A percentile compares a stretch with the other conserved stretches of the same genome.
Evolutionary conservation across 2,113 vertebrate genomes (phyloP).

Genomic region (Calyptommatus sinebrachiatus): DNA sequence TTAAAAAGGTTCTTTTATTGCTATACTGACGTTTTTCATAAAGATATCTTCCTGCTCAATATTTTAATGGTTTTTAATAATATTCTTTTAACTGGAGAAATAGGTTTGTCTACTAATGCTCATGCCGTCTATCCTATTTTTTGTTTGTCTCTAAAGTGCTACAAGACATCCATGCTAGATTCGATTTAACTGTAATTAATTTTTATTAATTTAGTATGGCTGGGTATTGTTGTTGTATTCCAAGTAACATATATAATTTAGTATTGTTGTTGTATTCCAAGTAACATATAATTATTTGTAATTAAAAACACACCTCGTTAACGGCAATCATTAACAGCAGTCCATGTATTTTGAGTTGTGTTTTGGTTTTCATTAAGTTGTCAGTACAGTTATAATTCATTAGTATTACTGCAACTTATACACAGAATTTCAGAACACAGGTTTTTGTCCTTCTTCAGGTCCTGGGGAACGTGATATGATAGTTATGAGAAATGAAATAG

Average conservation of each 20-base stretch:
- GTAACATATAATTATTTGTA: not conserved
- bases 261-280: too few species aligned
- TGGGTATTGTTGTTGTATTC: too few species aligned
- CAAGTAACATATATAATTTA: too few species aligned
- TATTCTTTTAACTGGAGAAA: too few species aligned
- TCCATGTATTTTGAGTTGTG: not conserved
- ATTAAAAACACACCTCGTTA: not conserved
- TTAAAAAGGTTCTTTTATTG: not conserved
- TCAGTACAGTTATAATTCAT: not conserved
- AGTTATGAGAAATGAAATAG: constrained; percentile 88
- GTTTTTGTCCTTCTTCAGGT: constrained; percentile 68
- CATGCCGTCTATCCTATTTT: too few species aligned
- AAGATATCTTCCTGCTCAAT: too few species aligned
- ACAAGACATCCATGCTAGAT: too few species aligned
- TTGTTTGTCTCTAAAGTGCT: too few species aligned
- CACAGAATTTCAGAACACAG: not conserved
- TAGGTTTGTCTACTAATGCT: too few species aligned
- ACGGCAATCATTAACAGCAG: too few species aligned
- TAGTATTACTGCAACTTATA: not conserved
- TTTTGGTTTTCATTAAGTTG: not conserved
- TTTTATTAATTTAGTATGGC: not conserved
- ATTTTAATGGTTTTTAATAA: too few species aligned
- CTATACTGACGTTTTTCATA: not conserved
- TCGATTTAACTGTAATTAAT: not conserved
- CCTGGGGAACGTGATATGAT: constrained; percentile 90